These are phyloP conservation scores for Rotaria magnacalcarata DNA, from an alignment of 2,888 invertebrate genomes.

Conservation along the genomic window DNA sequence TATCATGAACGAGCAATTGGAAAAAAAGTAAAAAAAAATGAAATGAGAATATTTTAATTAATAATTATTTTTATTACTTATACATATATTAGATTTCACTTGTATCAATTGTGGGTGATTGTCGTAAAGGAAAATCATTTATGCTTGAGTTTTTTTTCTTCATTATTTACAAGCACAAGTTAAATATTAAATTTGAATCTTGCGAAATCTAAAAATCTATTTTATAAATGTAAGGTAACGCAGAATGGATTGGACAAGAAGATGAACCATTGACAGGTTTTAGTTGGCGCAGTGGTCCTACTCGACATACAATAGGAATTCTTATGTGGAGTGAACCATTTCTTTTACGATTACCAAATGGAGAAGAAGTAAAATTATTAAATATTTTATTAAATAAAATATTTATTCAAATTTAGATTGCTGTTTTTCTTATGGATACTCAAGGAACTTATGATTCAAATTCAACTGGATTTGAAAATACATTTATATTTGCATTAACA, in stretches of 20 bases:
- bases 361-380: conserved; percentile 53
- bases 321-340: conserved; percentile 92
- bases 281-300: conserved; percentile 88
- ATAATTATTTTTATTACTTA: conserved; percentile 61
- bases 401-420: conserved; percentile 63
- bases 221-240: conserved; percentile 47
- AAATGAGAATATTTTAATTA: neutral
- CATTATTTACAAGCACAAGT: conserved; percentile 78
- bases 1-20: conserved; percentile 52
- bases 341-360: conserved; percentile 60
- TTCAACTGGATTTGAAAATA: conserved; percentile 92
- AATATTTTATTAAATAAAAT: neutral
- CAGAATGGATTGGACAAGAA: conserved; percentile 80
- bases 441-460: conserved; percentile 94
- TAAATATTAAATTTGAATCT: neutral
- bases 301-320: conserved; percentile 90
- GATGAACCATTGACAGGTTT: conserved; percentile 80
- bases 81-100: conserved; percentile 79
- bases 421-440: conserved; percentile 84
- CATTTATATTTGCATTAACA: conserved; percentile 93
- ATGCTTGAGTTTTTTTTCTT: conserved; percentile 89
- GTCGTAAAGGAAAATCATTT: conserved; percentile 95
- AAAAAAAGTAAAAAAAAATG: conserved; percentile 62
- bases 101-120: conserved; percentile 94
- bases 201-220: conserved; percentile 47